Percentiles rank a stretch among this genome's conserved stretches.
phyloP scores from a whole-genome alignment of 2,888 invertebrate genomes.

The Dexiosoma caninum region DNA sequence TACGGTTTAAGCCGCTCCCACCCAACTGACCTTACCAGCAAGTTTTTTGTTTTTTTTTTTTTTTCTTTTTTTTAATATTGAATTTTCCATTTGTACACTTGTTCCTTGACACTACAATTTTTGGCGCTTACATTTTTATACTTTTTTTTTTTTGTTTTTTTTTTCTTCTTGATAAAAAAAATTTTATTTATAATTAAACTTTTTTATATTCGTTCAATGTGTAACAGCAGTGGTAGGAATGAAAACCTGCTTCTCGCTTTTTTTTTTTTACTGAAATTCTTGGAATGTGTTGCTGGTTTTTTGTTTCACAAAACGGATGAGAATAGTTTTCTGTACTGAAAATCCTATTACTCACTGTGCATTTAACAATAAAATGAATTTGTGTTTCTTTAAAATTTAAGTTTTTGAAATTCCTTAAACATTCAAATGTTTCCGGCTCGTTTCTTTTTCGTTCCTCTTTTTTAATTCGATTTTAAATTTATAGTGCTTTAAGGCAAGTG shows the following conservation, averaged over 20 bases:
- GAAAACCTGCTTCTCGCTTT: not conserved
- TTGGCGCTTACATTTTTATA: slow-evolving; percentile 14
- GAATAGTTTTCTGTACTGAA: slow-evolving; percentile 15
- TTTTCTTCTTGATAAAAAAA: no score
- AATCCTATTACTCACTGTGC: slow-evolving; percentile 23
- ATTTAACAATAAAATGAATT: not conserved
- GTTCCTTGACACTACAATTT: slow-evolving; percentile 43
- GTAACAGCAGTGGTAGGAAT: not conserved
- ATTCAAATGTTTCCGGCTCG: not conserved
- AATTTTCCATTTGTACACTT: slow-evolving; percentile 3
- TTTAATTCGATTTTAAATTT: not conserved
- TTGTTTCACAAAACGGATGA: slow-evolving; percentile 20
- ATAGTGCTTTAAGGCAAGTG: no score
- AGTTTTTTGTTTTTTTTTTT: slow-evolving; percentile 39
- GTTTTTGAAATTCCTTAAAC: not conserved
- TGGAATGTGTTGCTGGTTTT: slow-evolving; percentile 19
- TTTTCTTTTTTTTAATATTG: not conserved
- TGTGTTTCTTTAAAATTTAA: not conserved
- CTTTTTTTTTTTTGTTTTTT: no score
- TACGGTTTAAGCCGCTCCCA: slow-evolving; percentile 50
- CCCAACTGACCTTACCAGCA: slow-evolving; percentile 47
- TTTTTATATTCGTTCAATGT: slow-evolving; percentile 9
- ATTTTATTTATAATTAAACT: not conserved
- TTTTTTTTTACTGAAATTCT: slow-evolving; percentile 16
- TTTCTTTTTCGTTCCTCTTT: not conserved